phyloP scores from a whole-genome alignment of 1,140 invertebrate genomes.

The Leptoteleia sp. region DNA sequence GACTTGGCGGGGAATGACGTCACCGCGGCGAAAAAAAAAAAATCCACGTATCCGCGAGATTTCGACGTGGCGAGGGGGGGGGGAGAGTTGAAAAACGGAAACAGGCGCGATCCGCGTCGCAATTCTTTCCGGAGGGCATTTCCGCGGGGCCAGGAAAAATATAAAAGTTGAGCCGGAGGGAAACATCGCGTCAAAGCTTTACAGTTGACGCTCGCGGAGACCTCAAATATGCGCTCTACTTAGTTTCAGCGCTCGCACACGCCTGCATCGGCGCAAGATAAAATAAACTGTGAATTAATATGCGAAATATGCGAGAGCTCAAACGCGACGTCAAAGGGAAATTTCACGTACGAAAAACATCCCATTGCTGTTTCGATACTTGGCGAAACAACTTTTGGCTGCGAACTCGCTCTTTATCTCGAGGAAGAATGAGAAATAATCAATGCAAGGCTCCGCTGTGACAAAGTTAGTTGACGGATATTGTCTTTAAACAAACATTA shows the following conservation, averaged over 20 bases:
- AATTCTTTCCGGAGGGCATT: conserved; percentile 31
- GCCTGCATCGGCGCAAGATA: conserved; percentile 7
- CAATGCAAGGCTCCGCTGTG: too few species aligned
- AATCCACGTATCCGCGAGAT: too few species aligned
- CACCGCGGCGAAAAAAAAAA: too few species aligned
- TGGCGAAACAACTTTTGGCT: conserved; percentile 19
- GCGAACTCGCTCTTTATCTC: too few species aligned
- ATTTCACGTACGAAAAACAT: conserved; percentile 13
- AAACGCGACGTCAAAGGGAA: conserved; percentile 28
- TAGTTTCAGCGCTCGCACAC: not conserved
- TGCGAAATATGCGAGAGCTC: conserved; percentile 29
- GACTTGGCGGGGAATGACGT: too few species aligned
- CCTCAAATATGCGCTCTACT: conserved; percentile 36
- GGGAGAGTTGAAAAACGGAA: conserved; percentile 18
- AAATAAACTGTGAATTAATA: conserved; percentile 48
- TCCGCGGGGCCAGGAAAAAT: conserved; percentile 28
- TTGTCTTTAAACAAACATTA: too few species aligned
- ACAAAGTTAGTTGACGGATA: too few species aligned
- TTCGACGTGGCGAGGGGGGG: not conserved
- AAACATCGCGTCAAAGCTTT: conserved; percentile 45
- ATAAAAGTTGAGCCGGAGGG: conserved; percentile 48
- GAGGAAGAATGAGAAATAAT: too few species aligned
- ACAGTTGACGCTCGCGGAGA: conserved; percentile 42
- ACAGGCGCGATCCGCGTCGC: too few species aligned
- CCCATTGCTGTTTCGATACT: conserved; percentile 34